Conservation (phyloP, 2,888 invertebrate genomes). For the Quadriops clusia region DNA sequence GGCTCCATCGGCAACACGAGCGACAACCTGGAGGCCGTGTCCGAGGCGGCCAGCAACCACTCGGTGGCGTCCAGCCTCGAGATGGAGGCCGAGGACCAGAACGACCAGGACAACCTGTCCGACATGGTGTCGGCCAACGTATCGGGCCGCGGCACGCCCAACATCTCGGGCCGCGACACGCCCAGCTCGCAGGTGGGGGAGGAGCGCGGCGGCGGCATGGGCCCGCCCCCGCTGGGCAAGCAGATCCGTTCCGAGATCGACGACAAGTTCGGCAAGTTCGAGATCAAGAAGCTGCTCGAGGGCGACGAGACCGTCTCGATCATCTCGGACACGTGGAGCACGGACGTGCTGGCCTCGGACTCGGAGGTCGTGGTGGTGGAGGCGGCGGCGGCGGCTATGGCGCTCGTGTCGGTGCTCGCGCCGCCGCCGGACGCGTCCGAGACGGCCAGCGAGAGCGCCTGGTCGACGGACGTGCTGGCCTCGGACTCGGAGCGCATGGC, state of each 20-base stretch:
- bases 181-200: conserved; percentile 90
- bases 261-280: conserved; percentile 97
- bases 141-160: conserved; percentile 82
- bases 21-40: conserved; percentile 88
- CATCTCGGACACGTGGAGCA: conserved; percentile 98
- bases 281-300: conserved; percentile 68
- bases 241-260: conserved; percentile 91
- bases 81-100: conserved; percentile 75
- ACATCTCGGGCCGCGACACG: conserved; percentile 93
- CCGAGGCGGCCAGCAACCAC: conserved; percentile 91
- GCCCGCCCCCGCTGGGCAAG: conserved; percentile 40
- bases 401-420: too few species aligned
- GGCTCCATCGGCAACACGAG: conserved; percentile 86
- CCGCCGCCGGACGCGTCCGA: conserved; percentile 65
- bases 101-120: conserved; percentile 80
- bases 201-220: too few species aligned
- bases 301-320: conserved; percentile 89
- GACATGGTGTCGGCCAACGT: conserved; percentile 97
- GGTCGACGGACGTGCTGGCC: conserved; percentile 93
- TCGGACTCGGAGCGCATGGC: conserved; percentile 87
- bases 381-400: conserved; percentile 7
- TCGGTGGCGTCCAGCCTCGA: conserved; percentile 87
- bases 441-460: conserved; percentile 89
- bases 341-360: conserved; percentile 93
- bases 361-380: conserved; percentile 80